Conservation (phyloP, 2,888 invertebrate genomes). For the Leptinotarsa haldemani region DNA sequence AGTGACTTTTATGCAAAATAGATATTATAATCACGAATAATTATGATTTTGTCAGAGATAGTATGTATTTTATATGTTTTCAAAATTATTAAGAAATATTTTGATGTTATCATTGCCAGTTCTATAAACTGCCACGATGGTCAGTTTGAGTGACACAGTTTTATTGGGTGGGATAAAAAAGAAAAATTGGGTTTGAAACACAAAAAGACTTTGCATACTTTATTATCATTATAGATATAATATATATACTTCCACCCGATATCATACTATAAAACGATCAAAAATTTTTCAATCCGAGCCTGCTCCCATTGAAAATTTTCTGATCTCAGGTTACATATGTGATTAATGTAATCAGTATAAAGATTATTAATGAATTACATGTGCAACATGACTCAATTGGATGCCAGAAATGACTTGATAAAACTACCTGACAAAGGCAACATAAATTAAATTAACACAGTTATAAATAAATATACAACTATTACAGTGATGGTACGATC, state of each 20-base stretch:
- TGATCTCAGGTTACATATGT: constrained; percentile 63
- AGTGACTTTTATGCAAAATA: too few relatives aligned
- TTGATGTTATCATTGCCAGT: too few relatives aligned
- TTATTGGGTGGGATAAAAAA: too few relatives aligned
- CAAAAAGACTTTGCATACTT: constrained; percentile 27
- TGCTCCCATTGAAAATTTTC: constrained; percentile 22
- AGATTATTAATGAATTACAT: constrained; percentile 67
- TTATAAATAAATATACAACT: constrained; percentile 26
- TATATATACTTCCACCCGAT: constrained; percentile 67
- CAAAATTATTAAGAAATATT: too few relatives aligned
- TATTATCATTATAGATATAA: constrained; percentile 49
- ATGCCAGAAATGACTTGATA: constrained; percentile 60
- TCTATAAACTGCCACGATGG: too few relatives aligned
- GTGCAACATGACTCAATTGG: constrained; percentile 67
- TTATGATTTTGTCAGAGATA: too few relatives aligned
- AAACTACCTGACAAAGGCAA: constrained; percentile 45
- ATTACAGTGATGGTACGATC: constrained; percentile 8
- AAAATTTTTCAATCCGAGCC: constrained; percentile 26
- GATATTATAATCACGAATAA: too few relatives aligned
- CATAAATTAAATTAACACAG: constrained; percentile 23
- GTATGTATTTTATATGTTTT: too few relatives aligned
- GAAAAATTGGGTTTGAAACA: background rate
- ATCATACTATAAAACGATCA: constrained; percentile 33
- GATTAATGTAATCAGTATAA: constrained; percentile 71
- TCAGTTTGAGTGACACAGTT: too few relatives aligned